phyloP scores from a whole-genome alignment of 2,888 invertebrate species.

The Pyralis farinalis region DNA sequence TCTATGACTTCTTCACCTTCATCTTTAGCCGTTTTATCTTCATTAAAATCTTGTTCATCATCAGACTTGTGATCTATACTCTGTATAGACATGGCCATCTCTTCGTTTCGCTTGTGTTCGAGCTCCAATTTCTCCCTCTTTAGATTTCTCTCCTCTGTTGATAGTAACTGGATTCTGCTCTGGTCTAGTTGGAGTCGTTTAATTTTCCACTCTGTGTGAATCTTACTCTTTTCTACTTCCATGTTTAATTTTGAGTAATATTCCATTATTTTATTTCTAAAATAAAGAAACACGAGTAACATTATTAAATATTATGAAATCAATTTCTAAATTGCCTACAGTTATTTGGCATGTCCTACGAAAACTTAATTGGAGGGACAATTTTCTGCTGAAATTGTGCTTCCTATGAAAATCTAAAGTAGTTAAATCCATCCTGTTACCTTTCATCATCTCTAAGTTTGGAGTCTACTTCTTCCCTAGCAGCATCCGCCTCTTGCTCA shows the following conservation, averaged over 20 bases:
- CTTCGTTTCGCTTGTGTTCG: constrained; percentile 60
- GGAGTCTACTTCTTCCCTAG: constrained; percentile 59
- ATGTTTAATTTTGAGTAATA: constrained; percentile 84
- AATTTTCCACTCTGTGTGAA: constrained; percentile 80
- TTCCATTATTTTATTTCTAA: constrained; percentile 80
- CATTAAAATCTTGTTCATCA: constrained; percentile 25
- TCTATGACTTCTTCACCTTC: constrained; percentile 16
- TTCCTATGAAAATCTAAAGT: no score
- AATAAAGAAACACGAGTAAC: constrained; percentile 24
- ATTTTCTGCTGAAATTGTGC: no score
- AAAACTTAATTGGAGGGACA: no score
- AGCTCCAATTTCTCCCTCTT: constrained; percentile 77
- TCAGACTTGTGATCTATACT: constrained; percentile 33
- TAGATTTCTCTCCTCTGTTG: constrained; percentile 75
- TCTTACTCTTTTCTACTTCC: constrained; percentile 78
- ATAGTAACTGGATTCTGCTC: constrained; percentile 64
- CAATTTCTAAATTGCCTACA: no score
- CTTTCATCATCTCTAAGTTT: constrained; percentile 58
- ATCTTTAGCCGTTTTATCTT: constrained; percentile 18
- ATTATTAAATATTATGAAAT: no score
- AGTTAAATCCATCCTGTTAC: constrained; percentile 31
- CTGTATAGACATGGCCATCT: constrained; percentile 61
- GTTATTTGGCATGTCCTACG: no score
- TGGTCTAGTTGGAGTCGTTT: constrained; percentile 69
- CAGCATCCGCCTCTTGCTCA: constrained; percentile 46